Conservation (phyloP, 2,888 invertebrate species). For the Fragum whitleyi region DNA sequence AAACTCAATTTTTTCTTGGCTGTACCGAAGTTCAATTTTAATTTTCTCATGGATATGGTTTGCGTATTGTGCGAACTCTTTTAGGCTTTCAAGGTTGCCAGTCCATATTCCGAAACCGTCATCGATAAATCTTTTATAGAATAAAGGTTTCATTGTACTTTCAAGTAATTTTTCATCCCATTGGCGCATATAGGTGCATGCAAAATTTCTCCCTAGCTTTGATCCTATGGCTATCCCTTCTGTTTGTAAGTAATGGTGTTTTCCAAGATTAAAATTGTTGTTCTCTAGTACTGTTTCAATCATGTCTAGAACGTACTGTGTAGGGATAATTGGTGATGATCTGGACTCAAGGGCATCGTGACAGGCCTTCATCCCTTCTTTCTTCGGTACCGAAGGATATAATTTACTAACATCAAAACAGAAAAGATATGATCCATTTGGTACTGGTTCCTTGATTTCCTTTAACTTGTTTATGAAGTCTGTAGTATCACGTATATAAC, state of each 20-base stretch:
- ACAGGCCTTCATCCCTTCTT: conserved; percentile 37
- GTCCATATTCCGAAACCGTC: conserved; percentile 27
- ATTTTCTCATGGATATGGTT: conserved; percentile 1
- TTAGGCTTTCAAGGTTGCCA: background rate
- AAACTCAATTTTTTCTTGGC: background rate
- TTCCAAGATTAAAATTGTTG: conserved; percentile 36
- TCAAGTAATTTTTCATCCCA: conserved; percentile 29
- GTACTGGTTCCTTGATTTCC: conserved; percentile 8
- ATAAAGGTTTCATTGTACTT: background rate
- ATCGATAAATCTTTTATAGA: conserved; percentile 31
- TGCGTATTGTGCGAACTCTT: background rate
- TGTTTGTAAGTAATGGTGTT: conserved; percentile 28
- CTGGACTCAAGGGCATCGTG: conserved; percentile 27
- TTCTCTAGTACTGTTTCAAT: conserved; percentile 39
- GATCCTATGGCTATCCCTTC: conserved; percentile 39
- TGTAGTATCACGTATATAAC: conserved; percentile 13
- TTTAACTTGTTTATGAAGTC: conserved; percentile 33
- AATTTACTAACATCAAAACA: conserved; percentile 46
- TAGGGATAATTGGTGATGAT: conserved; percentile 12
- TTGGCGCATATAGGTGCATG: conserved; percentile 40
- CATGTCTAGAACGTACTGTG: conserved; percentile 12
- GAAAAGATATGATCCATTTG: conserved; percentile 20
- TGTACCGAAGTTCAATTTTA: background rate
- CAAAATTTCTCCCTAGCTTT: conserved; percentile 37
- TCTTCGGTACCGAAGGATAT: conserved; percentile 39